phyloP scores from a whole-genome alignment of 2,113 vertebrate genomes.

The Protomyctophum bolini region DNA sequence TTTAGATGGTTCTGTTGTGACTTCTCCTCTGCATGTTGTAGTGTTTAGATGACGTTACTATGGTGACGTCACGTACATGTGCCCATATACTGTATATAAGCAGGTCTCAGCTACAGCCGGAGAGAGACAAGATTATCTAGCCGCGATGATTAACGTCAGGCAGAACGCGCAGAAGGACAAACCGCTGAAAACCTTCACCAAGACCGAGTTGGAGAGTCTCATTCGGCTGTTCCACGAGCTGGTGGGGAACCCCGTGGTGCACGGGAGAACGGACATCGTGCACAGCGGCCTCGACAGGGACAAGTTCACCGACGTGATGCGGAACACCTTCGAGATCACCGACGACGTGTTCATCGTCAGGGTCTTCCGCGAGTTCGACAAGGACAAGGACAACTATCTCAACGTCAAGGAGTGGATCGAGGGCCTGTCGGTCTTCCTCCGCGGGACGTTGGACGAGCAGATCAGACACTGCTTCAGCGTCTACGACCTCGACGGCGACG shows the following conservation, averaged over 20 bases:
- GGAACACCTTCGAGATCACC: slow-evolving; percentile 85
- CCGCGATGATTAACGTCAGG: no score
- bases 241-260: slow-evolving; percentile 59
- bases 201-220: no score
- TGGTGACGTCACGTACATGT: no score
- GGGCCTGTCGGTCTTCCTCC: slow-evolving; percentile 89
- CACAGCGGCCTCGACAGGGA: slow-evolving; percentile 81
- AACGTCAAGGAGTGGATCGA: slow-evolving; percentile 88
- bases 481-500: slow-evolving; percentile 91
- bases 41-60: no score
- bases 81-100: no score
- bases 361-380: slow-evolving; percentile 92
- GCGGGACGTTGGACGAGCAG: slow-evolving; percentile 90
- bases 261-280: not conserved
- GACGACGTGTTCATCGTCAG: slow-evolving; percentile 89
- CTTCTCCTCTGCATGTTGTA: no score
- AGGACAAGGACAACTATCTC: slow-evolving; percentile 81
- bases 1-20: no score
- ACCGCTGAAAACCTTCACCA: no score
- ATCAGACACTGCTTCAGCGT: slow-evolving; percentile 92
- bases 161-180: no score
- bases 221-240: slow-evolving; percentile 76
- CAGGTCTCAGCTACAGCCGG: no score
- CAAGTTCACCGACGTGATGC: slow-evolving; percentile 82
- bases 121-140: no score